These are phyloP conservation scores for Cephalopholis sonnerati DNA, from an alignment of 2,113 vertebrate genomes.

Conservation along the genomic window DNA sequence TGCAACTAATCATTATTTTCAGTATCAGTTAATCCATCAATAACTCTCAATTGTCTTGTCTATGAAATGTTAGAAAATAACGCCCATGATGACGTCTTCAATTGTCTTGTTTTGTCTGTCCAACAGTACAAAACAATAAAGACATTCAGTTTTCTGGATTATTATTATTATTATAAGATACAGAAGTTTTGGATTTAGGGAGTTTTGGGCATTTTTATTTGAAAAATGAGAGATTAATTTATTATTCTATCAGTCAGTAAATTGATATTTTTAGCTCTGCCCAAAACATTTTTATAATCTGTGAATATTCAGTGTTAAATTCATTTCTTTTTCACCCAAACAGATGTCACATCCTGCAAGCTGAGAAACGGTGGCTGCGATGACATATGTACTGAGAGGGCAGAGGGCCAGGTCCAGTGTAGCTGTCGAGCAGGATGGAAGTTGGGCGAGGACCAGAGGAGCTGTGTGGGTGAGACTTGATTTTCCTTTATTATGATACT, in stretches of 20 bases:
- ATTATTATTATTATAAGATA: too few species aligned
- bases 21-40: too few species aligned
- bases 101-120: neutral
- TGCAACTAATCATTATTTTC: too few species aligned
- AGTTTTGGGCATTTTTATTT: neutral
- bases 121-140: neutral
- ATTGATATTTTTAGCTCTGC: neutral
- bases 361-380: conserved; percentile 86
- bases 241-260: neutral
- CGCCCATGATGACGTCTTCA: too few species aligned
- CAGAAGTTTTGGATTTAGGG: neutral
- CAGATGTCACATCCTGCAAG: conserved; percentile 84
- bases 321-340: neutral
- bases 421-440: conserved; percentile 83
- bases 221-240: neutral
- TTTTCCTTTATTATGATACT: too few species aligned
- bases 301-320: neutral
- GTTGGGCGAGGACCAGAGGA: conserved; percentile 74
- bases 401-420: conserved; percentile 78
- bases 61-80: too few species aligned
- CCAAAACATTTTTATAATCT: neutral
- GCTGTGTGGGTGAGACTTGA: conserved; percentile 77
- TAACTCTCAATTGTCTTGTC: too few species aligned
- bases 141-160: neutral
- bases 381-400: conserved; percentile 74